Percentiles rank a stretch among this genome's conserved stretches.
Evolutionary conservation across 2,888 invertebrate genomes (phyloP).

Genomic region (Hermaeophaga mercurialis): DNA sequence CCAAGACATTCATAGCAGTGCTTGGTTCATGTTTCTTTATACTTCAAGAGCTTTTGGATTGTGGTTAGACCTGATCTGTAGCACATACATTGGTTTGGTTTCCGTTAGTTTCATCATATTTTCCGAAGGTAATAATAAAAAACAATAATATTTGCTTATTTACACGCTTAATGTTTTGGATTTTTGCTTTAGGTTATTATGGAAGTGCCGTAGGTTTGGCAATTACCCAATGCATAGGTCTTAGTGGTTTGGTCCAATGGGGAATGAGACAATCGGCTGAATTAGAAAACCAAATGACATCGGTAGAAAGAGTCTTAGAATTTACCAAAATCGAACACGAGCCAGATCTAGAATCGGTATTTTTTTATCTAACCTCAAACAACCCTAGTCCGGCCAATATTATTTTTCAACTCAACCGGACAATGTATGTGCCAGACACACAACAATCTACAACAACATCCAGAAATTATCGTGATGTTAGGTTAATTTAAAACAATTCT

Average conservation of each 20-base stretch:
- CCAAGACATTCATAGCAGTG: slow-evolving; percentile 68
- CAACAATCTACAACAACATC: no score
- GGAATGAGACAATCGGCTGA: slow-evolving; percentile 73
- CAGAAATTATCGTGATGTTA: no score
- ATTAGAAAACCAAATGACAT: slow-evolving; percentile 66
- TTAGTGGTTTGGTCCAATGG: slow-evolving; percentile 65
- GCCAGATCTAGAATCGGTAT: slow-evolving; percentile 51
- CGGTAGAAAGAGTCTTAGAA: slow-evolving; percentile 71
- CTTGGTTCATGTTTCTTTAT: slow-evolving; percentile 74
- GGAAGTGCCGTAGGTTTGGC: slow-evolving; percentile 62
- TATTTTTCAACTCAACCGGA: no score
- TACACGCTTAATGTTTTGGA: no score
- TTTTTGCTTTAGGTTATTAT: slow-evolving; percentile 40
- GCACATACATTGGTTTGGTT: slow-evolving; percentile 68
- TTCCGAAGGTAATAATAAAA: slow-evolving; percentile 40
- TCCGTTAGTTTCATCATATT: slow-evolving; percentile 69
- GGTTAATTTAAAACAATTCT: no score
- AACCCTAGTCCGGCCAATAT: no score
- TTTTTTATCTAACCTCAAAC: no score
- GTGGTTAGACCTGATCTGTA: slow-evolving; percentile 72
- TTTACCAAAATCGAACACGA: slow-evolving; percentile 63
- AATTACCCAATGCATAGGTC: slow-evolving; percentile 60
- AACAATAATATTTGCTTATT: background rate
- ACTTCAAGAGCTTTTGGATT: slow-evolving; percentile 71
- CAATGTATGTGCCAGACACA: no score